phyloP scores from a whole-genome alignment of 2,888 invertebrate species.

The Clepsis dumicolana region DNA sequence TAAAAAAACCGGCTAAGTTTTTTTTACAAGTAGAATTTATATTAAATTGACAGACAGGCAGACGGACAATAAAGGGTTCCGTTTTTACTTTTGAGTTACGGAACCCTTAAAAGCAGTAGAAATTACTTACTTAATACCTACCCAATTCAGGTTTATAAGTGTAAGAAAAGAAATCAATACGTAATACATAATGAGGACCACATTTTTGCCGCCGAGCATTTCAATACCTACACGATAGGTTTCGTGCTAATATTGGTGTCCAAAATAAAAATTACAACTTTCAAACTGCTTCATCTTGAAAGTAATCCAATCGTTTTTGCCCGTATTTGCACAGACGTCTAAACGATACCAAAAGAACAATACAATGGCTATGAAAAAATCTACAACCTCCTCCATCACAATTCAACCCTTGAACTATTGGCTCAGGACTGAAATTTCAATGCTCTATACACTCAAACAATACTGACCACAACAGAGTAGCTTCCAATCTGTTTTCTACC shows the following conservation, averaged over 20 bases:
- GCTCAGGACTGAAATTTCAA: conserved; percentile 24
- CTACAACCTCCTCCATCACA: not conserved
- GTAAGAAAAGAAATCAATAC: too few relatives aligned
- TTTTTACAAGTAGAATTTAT: too few relatives aligned
- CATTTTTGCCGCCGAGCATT: too few relatives aligned
- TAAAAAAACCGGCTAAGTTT: too few relatives aligned
- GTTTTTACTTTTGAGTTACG: too few relatives aligned
- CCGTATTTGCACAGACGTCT: conserved; percentile 36
- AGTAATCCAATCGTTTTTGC: conserved; percentile 36
- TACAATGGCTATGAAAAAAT: conserved; percentile 18
- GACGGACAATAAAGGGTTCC: too few relatives aligned
- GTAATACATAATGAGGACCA: too few relatives aligned
- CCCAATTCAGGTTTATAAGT: too few relatives aligned
- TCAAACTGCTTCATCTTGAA: conserved; percentile 13
- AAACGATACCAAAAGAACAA: conserved; percentile 39
- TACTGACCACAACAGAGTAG: conserved; percentile 24
- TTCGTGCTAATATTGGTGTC: not conserved
- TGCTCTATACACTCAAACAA: not conserved
- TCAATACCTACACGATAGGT: not conserved
- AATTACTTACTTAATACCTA: too few relatives aligned
- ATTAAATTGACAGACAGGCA: too few relatives aligned
- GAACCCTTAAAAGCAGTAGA: too few relatives aligned
- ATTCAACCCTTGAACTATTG: conserved; percentile 7
- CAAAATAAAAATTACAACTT: not conserved
- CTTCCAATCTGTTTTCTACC: conserved; percentile 23